A percentile compares a stretch with the other conserved stretches of the same genome.
Evolutionary conservation across 2,113 vertebrate genomes (phyloP).

Genomic region (Myotis lucifugus): DNA sequence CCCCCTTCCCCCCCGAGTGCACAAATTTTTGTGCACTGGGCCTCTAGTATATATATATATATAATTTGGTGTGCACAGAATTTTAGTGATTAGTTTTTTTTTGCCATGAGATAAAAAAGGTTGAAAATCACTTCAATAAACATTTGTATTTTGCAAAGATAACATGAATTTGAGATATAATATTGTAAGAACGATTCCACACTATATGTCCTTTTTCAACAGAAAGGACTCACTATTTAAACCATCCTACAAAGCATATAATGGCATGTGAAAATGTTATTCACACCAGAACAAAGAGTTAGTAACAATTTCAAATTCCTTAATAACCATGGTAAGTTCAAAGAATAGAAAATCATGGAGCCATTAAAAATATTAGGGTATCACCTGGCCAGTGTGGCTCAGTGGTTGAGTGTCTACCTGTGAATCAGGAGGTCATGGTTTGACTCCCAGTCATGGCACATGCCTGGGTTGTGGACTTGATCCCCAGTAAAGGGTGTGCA

Average conservation of each 20-base stretch:
- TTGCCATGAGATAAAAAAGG: neutral
- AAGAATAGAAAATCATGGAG: no score
- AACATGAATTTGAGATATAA: neutral
- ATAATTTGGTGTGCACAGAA: no score
- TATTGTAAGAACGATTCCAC: neutral
- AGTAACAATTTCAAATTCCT: neutral
- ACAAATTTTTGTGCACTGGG: no score
- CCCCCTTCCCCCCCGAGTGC: no score
- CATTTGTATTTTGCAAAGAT: constrained; percentile 5
- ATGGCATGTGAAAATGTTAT: neutral
- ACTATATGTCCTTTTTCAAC: neutral
- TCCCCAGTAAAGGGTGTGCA: no score
- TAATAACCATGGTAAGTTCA: neutral
- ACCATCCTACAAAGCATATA: neutral
- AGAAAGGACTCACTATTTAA: constrained; percentile 21
- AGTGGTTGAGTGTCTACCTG: no score
- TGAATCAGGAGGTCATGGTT: no score
- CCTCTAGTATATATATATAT: no score
- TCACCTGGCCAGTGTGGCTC: no score
- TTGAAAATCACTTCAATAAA: neutral
- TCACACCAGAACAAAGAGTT: neutral
- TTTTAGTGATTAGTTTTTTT: neutral
- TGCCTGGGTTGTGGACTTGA: no score
- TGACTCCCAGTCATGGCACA: no score
- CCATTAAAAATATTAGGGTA: no score